Conservation (phyloP, 2,797 vertebrate genomes). For the Semotilus atromaculatus region DNA sequence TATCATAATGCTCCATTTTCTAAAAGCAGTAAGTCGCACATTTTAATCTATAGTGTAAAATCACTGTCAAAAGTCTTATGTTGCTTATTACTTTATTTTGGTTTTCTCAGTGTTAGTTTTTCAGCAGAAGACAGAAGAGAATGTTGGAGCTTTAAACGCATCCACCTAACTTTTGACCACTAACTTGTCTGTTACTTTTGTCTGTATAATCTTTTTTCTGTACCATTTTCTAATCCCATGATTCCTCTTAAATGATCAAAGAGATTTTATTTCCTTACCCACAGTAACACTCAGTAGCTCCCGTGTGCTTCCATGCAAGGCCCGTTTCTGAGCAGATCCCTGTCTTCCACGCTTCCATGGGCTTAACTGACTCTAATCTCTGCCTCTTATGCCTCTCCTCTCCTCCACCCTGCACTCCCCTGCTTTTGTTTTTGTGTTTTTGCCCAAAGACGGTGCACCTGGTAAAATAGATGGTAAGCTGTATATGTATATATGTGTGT, state of each 20-base stretch:
- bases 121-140: not conserved
- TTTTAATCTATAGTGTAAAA: not conserved
- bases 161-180: slow-evolving; percentile 11
- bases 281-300: slow-evolving; percentile 31
- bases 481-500: slow-evolving; percentile 58
- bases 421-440: slow-evolving; percentile 80
- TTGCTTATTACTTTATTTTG: not conserved
- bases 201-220: slow-evolving; percentile 15
- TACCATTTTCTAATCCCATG: not conserved
- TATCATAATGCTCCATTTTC: not conserved
- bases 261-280: slow-evolving; percentile 41
- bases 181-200: slow-evolving; percentile 1
- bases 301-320: slow-evolving; percentile 48
- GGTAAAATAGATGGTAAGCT: slow-evolving; percentile 98
- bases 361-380: slow-evolving; percentile 58
- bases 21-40: not conserved
- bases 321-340: slow-evolving; percentile 49
- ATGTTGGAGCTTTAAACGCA: not conserved
- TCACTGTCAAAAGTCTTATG: too few relatives aligned
- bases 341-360: slow-evolving; percentile 50
- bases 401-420: slow-evolving; percentile 79
- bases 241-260: slow-evolving; percentile 25
- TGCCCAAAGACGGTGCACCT: slow-evolving; percentile 94
- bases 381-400: slow-evolving; percentile 57
- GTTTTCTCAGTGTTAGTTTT: not conserved